Percentiles rank a stretch among this genome's conserved stretches.
These are phyloP conservation scores for Harlomillsia oculata DNA, from an alignment of 1,140 invertebrate species.

Conservation along the genomic window DNA sequence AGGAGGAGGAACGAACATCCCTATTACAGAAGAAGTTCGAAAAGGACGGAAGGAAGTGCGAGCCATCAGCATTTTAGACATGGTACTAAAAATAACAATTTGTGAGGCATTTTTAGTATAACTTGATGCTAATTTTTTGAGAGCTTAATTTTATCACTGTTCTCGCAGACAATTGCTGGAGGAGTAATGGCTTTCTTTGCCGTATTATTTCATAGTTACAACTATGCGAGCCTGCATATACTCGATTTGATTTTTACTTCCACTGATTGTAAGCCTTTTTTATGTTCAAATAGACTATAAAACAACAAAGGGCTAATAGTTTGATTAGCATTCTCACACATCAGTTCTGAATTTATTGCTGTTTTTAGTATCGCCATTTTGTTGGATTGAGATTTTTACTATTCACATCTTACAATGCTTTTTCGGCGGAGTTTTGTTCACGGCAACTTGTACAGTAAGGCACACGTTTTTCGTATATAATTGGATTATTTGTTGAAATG, in stretches of 20 bases:
- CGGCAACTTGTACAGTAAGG: background rate
- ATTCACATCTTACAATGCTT: background rate
- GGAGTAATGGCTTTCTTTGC: constrained; percentile 2
- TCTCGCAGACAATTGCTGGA: background rate
- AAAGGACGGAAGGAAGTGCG: constrained; percentile 5
- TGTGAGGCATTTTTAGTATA: background rate
- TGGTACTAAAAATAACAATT: background rate
- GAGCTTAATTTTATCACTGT: background rate
- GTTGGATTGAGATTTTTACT: constrained; percentile 5
- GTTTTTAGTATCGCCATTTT: constrained; percentile 3
- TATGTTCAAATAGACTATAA: no score
- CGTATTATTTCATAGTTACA: background rate
- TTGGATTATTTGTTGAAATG: no score
- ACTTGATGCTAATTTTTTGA: background rate
- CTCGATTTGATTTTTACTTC: background rate
- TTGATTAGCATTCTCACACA: background rate
- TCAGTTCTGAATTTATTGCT: background rate
- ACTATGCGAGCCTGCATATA: background rate
- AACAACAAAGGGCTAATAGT: no score
- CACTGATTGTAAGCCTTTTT: no score
- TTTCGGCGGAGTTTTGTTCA: background rate
- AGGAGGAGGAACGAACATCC: background rate
- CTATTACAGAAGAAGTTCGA: background rate
- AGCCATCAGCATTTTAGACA: background rate
- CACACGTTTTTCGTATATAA: no score